Evolutionary conservation across 2,113 vertebrate genomes (phyloP), one percentile per base, ranked within the genome.

Genomic region (Chrysochloris asiatica): DNA sequence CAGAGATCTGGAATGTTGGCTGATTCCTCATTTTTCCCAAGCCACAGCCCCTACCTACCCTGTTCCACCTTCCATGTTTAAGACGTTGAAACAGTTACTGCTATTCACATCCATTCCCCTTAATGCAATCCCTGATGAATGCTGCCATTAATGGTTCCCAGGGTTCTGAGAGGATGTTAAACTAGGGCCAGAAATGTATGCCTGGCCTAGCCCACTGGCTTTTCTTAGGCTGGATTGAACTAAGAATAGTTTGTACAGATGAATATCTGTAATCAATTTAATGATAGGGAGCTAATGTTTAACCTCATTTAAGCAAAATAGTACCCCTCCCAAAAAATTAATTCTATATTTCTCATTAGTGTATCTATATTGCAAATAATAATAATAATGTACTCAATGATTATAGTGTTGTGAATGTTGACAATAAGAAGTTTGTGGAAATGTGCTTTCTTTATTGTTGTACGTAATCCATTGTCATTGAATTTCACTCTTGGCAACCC

Each of bases 221-320:
- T 30, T 72, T 83, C 80, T 81, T 89, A 36, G 78, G 3, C 52
- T 67, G 21, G 50, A 3, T 6, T 45, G 8, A 93, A 59, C 13
- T 59, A 87, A 41, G 48, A 82, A 56, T 77, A 43, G n/a, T 38
- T 86, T 81, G 61, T 63, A 94, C 48, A 75, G 19, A 77, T 41
- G 50, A 26, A 4, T 56, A 86, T 41, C 75, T 85, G 16, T 43
- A 73, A 79, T 71, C 1, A 1, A 50, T 76, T 86, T 59, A 30
- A 75, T 80, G 59, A 89, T 8, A 72, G 17, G 8, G 8, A 89
- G 45, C 3, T 63, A 56, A 61, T 6, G n/a, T 77, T 33, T 72
- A 83, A 56, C 6, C 17, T 3, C 19, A 4, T 24, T 72, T 54
- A 43, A n/a, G 28, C 56, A 92, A 87, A 89, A 41, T 72, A 19